Percentiles rank a stretch among this genome's conserved stretches.
Evolutionary conservation across 2,797 vertebrate species (phyloP).

Genomic region (Setipinna tenuifilis): DNA sequence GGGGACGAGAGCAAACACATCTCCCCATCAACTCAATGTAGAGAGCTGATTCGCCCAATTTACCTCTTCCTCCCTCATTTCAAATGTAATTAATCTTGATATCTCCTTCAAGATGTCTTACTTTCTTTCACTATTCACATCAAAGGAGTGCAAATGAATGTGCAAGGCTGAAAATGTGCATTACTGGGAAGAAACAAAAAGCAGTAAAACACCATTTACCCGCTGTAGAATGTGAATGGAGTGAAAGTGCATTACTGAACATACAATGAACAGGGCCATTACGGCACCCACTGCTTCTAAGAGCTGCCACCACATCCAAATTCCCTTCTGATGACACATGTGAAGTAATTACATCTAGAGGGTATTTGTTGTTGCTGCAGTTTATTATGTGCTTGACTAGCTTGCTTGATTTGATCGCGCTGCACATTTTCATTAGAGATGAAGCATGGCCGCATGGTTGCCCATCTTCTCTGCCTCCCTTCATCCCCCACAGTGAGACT

Average conservation of each 20-base stretch:
- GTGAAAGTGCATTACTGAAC: background rate
- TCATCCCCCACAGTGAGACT: background rate
- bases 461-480: background rate
- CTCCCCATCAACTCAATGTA: background rate
- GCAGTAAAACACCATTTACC: background rate
- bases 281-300: background rate
- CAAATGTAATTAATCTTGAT: background rate
- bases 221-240: background rate
- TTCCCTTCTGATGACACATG: slow-evolving; percentile 43
- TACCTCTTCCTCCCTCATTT: background rate
- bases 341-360: slow-evolving; percentile 53
- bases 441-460: background rate
- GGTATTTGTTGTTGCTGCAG: slow-evolving; percentile 29
- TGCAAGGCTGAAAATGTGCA: background rate
- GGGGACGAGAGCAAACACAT: background rate
- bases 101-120: background rate
- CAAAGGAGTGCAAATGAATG: background rate
- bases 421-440: slow-evolving; percentile 44
- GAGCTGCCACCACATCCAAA: slow-evolving; percentile 28
- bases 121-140: background rate
- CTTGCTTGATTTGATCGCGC: slow-evolving; percentile 37
- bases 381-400: slow-evolving; percentile 46
- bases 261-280: background rate
- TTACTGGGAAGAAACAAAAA: background rate
- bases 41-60: slow-evolving; percentile 1